phyloP scores from a whole-genome alignment of 2,797 vertebrate genomes.

The Gobionotothen gibberifrons region DNA sequence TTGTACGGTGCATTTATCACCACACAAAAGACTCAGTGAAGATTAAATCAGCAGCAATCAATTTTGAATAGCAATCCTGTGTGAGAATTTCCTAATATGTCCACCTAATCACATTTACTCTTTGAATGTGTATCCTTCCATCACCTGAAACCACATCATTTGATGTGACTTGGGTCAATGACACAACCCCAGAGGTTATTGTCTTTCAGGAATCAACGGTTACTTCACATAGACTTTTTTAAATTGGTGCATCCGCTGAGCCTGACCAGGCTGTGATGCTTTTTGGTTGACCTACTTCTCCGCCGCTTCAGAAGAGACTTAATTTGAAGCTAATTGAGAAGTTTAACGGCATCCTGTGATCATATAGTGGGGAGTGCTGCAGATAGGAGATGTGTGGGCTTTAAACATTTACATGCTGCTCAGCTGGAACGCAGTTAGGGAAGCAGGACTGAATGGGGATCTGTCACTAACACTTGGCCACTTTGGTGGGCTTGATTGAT shows the following conservation, averaged over 20 bases:
- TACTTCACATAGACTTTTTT: neutral
- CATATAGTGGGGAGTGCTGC: constrained; percentile 41
- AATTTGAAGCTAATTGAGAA: constrained; percentile 61
- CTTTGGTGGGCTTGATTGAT: constrained; percentile 55
- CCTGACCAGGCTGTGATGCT: constrained; percentile 10
- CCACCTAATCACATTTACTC: neutral
- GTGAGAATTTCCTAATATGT: neutral
- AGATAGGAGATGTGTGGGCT: constrained; percentile 43
- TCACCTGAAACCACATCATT: neutral
- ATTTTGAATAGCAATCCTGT: neutral
- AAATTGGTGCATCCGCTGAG: neutral
- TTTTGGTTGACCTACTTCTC: constrained; percentile 40
- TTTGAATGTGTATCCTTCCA: neutral
- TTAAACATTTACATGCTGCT: constrained; percentile 44
- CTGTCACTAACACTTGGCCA: constrained; percentile 37
- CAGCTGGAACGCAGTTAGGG: constrained; percentile 23
- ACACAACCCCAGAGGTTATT: neutral
- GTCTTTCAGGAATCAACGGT: neutral
- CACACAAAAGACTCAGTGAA: too few relatives aligned
- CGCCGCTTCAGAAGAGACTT: constrained; percentile 32
- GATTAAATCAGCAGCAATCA: neutral
- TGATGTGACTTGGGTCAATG: neutral
- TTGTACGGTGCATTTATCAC: too few relatives aligned
- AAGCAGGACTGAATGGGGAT: constrained; percentile 31
- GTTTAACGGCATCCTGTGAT: constrained; percentile 53